Evolutionary conservation across 2,113 vertebrate species (phyloP).

Genomic region (Ciconia stormi): DNA sequence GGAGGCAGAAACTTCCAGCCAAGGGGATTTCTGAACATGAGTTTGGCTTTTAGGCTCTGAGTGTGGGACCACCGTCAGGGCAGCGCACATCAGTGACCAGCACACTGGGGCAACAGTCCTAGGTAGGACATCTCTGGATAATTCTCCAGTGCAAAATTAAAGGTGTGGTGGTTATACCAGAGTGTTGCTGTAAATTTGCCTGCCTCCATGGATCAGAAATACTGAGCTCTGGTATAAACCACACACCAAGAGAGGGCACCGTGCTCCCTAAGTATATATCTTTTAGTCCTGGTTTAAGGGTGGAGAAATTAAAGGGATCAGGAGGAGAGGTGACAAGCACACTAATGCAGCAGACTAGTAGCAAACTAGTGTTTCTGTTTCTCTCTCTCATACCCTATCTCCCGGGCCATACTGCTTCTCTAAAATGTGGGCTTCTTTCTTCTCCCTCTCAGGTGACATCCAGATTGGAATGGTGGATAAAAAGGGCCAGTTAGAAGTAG

Average conservation of each 20-base stretch:
- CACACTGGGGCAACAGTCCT: neutral
- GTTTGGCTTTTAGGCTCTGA: neutral
- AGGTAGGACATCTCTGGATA: neutral
- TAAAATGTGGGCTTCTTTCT: neutral
- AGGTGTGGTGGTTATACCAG: neutral
- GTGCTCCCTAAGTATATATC: neutral
- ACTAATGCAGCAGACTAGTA: neutral
- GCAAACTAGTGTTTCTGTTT: neutral
- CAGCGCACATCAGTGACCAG: neutral
- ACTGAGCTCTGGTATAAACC: neutral
- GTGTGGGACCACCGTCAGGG: neutral
- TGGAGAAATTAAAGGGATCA: neutral
- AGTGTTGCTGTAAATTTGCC: neutral
- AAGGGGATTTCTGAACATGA: neutral
- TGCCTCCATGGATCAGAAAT: neutral
- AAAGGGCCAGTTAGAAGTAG: constrained; percentile 96
- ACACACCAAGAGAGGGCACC: neutral
- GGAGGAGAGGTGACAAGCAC: neutral
- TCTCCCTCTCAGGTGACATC: constrained; percentile 86
- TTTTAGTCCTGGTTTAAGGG: neutral
- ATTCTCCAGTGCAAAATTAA: neutral
- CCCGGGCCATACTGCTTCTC: neutral
- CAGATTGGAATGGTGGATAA: constrained; percentile 99
- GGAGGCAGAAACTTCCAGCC: neutral
- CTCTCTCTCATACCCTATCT: neutral